phyloP scores from a whole-genome alignment of 1,140 invertebrate genomes.

The Drosophila orena region DNA sequence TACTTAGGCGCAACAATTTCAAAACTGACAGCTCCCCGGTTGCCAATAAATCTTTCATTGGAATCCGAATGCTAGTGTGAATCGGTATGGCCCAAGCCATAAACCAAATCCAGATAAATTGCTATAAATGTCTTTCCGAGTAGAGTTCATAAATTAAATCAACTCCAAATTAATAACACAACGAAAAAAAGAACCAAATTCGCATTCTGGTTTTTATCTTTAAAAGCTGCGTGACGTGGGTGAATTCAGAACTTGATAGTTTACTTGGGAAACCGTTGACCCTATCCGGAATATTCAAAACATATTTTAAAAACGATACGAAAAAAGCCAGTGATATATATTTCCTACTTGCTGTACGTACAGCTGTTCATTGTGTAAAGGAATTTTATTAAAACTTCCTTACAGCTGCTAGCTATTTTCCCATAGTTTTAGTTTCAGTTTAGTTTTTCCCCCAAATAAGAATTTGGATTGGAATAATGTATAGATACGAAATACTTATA shows the following conservation, averaged over 20 bases:
- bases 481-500: no score
- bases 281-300: constrained; percentile 22
- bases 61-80: constrained; percentile 19
- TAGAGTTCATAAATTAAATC: constrained; percentile 77
- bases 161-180: constrained; percentile 52
- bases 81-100: constrained; percentile 41
- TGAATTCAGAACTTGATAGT: constrained; percentile 9
- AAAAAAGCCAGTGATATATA: neutral
- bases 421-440: no score
- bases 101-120: constrained; percentile 77
- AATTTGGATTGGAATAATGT: no score
- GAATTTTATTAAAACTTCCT: neutral
- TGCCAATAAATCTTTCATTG: constrained; percentile 70
- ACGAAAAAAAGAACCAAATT: constrained; percentile 7
- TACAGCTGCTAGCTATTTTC: no score
- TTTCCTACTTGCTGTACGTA: neutral
- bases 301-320: neutral
- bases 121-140: constrained; percentile 73
- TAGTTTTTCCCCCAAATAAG: no score
- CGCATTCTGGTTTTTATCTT: constrained; percentile 31
- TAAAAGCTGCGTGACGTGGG: constrained; percentile 20
- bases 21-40: constrained; percentile 64
- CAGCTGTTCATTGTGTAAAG: neutral
- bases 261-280: constrained; percentile 28
- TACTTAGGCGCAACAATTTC: constrained; percentile 77